Percentiles rank a stretch among this genome's conserved stretches.
These are phyloP conservation scores for Stomorhina lunata DNA, from an alignment of 2,888 invertebrate species.

Conservation along the genomic window DNA sequence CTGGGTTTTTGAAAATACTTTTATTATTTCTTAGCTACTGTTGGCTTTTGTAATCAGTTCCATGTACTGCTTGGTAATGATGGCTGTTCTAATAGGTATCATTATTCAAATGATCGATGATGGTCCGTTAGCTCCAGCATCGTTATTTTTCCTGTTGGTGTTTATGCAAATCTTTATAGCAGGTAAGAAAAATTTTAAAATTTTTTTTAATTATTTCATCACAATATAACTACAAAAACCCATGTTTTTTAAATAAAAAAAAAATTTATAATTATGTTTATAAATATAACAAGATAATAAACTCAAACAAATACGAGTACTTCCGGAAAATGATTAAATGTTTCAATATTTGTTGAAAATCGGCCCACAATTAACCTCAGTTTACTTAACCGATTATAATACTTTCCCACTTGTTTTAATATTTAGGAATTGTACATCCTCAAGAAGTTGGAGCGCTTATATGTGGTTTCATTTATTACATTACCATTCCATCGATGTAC, in stretches of 20 bases:
- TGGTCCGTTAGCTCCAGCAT: slow-evolving; percentile 90
- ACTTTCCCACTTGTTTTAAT: too few relatives aligned
- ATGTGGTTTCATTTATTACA: slow-evolving; percentile 89
- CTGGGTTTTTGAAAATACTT: not conserved
- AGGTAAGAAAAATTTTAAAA: slow-evolving; percentile 76
- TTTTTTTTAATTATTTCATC: not conserved
- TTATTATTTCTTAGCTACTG: slow-evolving; percentile 81
- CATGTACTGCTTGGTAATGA: slow-evolving; percentile 91
- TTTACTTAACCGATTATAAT: too few relatives aligned
- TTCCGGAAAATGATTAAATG: too few relatives aligned
- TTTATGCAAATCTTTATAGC: slow-evolving; percentile 85
- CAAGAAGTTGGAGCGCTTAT: slow-evolving; percentile 88
- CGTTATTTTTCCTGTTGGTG: slow-evolving; percentile 90
- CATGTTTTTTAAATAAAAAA: too few relatives aligned
- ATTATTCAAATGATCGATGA: slow-evolving; percentile 89
- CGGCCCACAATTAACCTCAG: too few relatives aligned
- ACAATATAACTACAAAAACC: too few relatives aligned
- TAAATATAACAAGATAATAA: too few relatives aligned
- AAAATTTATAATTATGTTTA: too few relatives aligned
- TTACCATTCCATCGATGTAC: slow-evolving; percentile 97
- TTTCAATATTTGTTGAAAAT: too few relatives aligned
- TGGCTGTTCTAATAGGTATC: slow-evolving; percentile 91
- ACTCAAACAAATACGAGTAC: too few relatives aligned
- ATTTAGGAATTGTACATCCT: slow-evolving; percentile 86
- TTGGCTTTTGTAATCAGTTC: slow-evolving; percentile 89